phyloP scores from a whole-genome alignment of 1,140 invertebrate genomes.

The Drosophila varians region DNA sequence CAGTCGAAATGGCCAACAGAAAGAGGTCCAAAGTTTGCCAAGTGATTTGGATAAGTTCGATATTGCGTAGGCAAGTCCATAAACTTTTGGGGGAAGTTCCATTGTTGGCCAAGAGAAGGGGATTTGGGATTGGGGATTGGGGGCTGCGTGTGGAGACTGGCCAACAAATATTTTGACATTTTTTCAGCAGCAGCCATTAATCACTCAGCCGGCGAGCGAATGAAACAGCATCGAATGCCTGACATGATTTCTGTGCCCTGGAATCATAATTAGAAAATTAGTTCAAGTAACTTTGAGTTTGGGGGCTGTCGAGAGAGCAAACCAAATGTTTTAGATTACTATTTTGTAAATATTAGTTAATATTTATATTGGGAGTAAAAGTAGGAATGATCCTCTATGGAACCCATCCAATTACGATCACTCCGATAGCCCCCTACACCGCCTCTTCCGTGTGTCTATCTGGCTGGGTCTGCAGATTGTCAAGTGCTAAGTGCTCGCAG shows the following conservation, averaged over 20 bases:
- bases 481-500: constrained; percentile 40
- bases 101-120: neutral
- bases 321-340: neutral
- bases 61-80: constrained; percentile 53
- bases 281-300: constrained; percentile 45
- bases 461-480: constrained; percentile 22
- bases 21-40: constrained; percentile 58
- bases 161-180: constrained; percentile 78
- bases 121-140: neutral
- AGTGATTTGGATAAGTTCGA: constrained; percentile 76
- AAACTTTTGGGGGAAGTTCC: constrained; percentile 18
- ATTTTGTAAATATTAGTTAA: no score
- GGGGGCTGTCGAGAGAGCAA: constrained; percentile 2
- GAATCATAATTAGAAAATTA: constrained; percentile 83
- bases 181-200: constrained; percentile 75
- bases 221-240: constrained; percentile 30
- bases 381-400: neutral
- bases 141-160: constrained; percentile 14
- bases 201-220: constrained; percentile 51
- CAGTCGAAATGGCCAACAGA: constrained; percentile 2
- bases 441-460: neutral
- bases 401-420: neutral
- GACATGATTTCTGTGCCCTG: constrained; percentile 68
- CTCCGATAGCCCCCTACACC: neutral
- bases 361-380: no score